Conservation (phyloP, 2,888 invertebrate genomes). For the Agelastica alni region DNA sequence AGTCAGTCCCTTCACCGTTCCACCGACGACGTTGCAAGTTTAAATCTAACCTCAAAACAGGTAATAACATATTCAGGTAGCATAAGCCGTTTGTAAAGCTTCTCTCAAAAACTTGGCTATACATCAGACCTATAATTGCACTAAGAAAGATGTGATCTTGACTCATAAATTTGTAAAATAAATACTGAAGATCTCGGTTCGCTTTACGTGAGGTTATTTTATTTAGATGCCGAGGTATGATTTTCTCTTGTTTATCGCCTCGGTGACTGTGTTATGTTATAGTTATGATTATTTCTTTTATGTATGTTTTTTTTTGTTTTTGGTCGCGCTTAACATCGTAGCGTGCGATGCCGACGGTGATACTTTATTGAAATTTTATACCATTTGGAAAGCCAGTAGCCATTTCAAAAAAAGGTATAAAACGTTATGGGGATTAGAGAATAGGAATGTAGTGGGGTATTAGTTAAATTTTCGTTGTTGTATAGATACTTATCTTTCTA, state of each 20-base stretch:
- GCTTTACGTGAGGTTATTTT: slow-evolving; percentile 36
- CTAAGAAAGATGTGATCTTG: slow-evolving; percentile 55
- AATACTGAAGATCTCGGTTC: slow-evolving; percentile 48
- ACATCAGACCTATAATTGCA: slow-evolving; percentile 57
- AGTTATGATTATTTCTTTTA: slow-evolving; percentile 41
- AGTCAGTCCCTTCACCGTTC: background rate
- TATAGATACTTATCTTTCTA: no score
- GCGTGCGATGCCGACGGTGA: slow-evolving; percentile 12
- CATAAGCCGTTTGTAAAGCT: slow-evolving; percentile 45
- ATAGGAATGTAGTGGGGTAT: no score
- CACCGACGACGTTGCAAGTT: slow-evolving; percentile 15
- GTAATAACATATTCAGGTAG: slow-evolving; percentile 56
- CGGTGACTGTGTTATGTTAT: slow-evolving; percentile 52
- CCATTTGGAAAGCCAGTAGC: slow-evolving; percentile 28
- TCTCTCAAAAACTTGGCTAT: slow-evolving; percentile 49
- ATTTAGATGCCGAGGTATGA: slow-evolving; percentile 50
- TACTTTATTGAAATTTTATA: slow-evolving; percentile 34
- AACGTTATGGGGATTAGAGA: no score
- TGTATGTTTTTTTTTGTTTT: slow-evolving; percentile 19
- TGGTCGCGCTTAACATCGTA: slow-evolving; percentile 6
- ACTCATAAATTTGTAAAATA: slow-evolving; percentile 58
- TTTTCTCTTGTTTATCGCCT: slow-evolving; percentile 55
- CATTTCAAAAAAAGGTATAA: no score
- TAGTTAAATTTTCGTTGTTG: no score
- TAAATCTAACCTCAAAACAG: slow-evolving; percentile 34